phyloP scores from a whole-genome alignment of 2,113 vertebrate species.

The Rhinichthys klamathensis region DNA sequence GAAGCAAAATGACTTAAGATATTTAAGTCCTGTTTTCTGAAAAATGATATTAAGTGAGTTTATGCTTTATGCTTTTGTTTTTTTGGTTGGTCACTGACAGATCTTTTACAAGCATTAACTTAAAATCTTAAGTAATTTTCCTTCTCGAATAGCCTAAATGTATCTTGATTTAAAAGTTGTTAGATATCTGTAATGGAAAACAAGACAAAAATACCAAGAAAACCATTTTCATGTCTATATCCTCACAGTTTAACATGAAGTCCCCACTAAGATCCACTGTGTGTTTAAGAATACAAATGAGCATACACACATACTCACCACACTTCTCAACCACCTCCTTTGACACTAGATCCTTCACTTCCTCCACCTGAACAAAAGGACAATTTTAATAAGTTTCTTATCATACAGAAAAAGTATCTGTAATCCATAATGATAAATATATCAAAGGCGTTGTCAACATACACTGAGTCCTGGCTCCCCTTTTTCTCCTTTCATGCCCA shows the following conservation, averaged over 20 bases:
- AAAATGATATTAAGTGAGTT: background rate
- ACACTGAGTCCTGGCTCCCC: conserved; percentile 85
- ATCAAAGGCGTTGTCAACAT: conserved; percentile 55
- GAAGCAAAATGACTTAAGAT: background rate
- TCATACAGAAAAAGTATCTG: background rate
- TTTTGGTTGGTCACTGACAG: no score
- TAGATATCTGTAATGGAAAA: background rate
- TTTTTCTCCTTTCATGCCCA: conserved; percentile 84
- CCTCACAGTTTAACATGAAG: background rate
- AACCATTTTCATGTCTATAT: background rate
- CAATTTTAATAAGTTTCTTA: background rate
- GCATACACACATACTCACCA: conserved; percentile 73
- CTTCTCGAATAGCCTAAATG: background rate
- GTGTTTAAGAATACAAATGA: background rate
- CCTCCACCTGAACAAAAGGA: conserved; percentile 75
- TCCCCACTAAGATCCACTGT: background rate
- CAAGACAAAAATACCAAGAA: no score
- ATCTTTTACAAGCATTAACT: background rate
- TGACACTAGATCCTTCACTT: conserved; percentile 83
- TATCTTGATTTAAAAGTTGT: background rate
- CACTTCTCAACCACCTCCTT: conserved; percentile 80
- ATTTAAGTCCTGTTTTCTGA: no score
- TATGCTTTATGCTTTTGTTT: no score
- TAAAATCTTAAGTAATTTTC: background rate
- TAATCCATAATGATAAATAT: background rate